These are phyloP conservation scores for Darevskia nairensis DNA, from an alignment of 2,797 vertebrate genomes.

Conservation along the genomic window DNA sequence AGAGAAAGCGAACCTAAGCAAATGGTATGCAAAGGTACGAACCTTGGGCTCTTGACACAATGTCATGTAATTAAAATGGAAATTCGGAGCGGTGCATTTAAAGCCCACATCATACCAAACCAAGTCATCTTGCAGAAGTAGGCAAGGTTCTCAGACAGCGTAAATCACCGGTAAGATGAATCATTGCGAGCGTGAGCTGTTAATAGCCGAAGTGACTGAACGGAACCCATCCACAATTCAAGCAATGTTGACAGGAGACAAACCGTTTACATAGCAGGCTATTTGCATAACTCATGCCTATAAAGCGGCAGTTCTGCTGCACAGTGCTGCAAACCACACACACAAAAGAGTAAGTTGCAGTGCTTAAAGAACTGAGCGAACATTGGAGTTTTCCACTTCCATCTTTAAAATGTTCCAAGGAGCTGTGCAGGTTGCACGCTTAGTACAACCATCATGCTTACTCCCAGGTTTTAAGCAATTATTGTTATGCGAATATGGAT, in stretches of 20 bases:
- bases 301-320: neutral
- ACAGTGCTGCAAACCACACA: neutral
- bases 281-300: neutral
- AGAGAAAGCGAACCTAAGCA: neutral
- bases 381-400: neutral
- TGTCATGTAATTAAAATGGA: neutral
- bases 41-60: neutral
- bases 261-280: neutral
- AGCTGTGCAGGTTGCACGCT: neutral
- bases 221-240: neutral
- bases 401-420: neutral
- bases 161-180: neutral
- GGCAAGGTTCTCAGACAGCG: neutral
- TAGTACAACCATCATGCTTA: neutral
- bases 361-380: neutral
- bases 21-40: no score
- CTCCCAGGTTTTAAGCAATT: conserved; percentile 27
- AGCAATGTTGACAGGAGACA: neutral
- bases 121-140: neutral
- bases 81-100: neutral
- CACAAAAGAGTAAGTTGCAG: neutral
- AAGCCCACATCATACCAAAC: neutral
- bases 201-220: neutral
- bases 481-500: conserved; percentile 4
- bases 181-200: neutral